Base-by-base conservation (phyloP, 2,888 invertebrate genomes). In the Herminia tarsipennalis region DNA sequence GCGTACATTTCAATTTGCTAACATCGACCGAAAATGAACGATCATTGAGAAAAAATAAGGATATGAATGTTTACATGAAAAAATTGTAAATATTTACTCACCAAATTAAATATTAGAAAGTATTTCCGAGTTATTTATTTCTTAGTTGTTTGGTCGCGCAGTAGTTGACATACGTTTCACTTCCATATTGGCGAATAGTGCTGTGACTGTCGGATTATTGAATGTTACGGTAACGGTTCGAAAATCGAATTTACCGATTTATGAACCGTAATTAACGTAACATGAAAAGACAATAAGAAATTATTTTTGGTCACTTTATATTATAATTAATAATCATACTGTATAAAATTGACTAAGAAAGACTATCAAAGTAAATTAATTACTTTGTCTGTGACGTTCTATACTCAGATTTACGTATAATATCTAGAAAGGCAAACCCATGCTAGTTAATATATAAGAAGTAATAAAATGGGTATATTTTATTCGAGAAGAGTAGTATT, bases 141-240 rank as follows among this genome's bases (percentile, higher is more conserved):
- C 77, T 74, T 78, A 82, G 76, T 80, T 81, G 83, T 85, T 82
- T 82, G 73, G 74, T 76, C 76, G 78, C 73, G 75, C 74, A 76
- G 80, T 80, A 76, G 81, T 85, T 88, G 88, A 86, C 90, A 88
- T 79, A 84, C 85, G 83, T 82, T 83, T 82, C 79, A 81, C 84
- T 84, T 82, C 89, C 88, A 88, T 89, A 81, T 87, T 90, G 87
- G 79, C 73, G 78, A 80, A 61, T 82, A 88, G 86, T 83, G 87
- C 55, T 71, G 65, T 29, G 18, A 53, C 30, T 27, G 3, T 17
- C 2, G 27, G 37, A 48, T 33, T 48, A 57, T 25, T 28, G 25
- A 58, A 16, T 27, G 22, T 28, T n/a, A 13, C 10, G 20, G 10
- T 30, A 24, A 27, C 18, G 32, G 30, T 10, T n/a, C n/a, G 13